Conservation (phyloP, 2,888 invertebrate genomes). For the Chalcis sispes region DNA sequence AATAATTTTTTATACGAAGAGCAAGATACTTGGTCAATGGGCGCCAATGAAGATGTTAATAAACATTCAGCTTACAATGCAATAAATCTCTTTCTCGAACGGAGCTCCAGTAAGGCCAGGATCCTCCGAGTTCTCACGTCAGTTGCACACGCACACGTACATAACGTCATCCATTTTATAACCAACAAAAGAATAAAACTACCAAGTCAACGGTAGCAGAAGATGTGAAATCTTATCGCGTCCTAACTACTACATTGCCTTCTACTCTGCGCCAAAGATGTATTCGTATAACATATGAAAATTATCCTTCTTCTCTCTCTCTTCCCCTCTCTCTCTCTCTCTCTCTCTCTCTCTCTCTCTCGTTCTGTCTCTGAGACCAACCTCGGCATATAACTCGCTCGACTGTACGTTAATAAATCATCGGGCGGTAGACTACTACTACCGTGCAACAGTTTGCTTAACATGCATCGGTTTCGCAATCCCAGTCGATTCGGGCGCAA, state of each 20-base stretch:
- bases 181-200: constrained; percentile 6
- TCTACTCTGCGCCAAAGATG: not conserved
- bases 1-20: not conserved
- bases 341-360: not conserved
- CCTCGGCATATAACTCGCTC: constrained; percentile 46
- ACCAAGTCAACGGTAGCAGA: not conserved
- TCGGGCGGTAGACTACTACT: constrained; percentile 21
- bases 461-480: constrained; percentile 46
- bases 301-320: constrained; percentile 3
- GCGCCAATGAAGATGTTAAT: constrained; percentile 41
- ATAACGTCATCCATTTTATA: no score
- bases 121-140: not conserved
- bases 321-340: not conserved
- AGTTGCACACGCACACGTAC: no score
- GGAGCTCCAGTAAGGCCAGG: constrained; percentile 3
- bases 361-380: constrained; percentile 10
- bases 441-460: constrained; percentile 57
- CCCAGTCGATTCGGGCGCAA: not conserved
- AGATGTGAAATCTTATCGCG: constrained; percentile 39
- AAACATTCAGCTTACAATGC: constrained; percentile 34
- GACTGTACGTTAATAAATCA: constrained; percentile 54
- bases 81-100: constrained; percentile 24
- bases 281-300: not conserved
- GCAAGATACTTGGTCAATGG: constrained; percentile 3
- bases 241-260: not conserved